Conservation (phyloP, 2,888 invertebrate genomes). For the Cryptocephalus moraei region DNA sequence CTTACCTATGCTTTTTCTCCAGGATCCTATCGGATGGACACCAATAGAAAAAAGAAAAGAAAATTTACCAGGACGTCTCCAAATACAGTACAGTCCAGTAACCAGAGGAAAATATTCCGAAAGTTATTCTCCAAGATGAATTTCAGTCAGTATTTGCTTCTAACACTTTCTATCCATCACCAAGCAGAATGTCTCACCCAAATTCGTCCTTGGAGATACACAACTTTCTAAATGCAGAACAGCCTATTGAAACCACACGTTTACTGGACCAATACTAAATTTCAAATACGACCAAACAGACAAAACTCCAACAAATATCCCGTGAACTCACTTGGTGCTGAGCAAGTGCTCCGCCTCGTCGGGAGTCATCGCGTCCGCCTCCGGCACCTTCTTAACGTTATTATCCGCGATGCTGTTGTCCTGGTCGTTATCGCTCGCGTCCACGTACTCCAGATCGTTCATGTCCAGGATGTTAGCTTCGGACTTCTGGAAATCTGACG, state of each 20-base stretch:
- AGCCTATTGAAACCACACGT: too few species aligned
- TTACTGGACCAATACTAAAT: too few species aligned
- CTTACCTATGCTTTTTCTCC: conserved; percentile 80
- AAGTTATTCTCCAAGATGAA: too few species aligned
- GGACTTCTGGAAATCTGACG: conserved; percentile 31
- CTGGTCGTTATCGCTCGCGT: conserved; percentile 44
- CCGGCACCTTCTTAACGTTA: conserved; percentile 33
- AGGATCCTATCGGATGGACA: conserved; percentile 57
- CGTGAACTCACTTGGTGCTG: conserved; percentile 61
- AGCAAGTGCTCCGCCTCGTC: conserved; percentile 81
- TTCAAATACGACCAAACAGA: not conserved
- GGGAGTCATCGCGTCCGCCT: conserved; percentile 62
- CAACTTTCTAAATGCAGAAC: too few species aligned
- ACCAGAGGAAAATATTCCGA: too few species aligned
- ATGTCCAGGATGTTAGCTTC: conserved; percentile 46
- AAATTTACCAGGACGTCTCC: too few species aligned
- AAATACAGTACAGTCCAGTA: too few species aligned
- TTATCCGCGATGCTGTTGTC: conserved; percentile 21
- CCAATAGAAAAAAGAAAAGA: conserved; percentile 10
- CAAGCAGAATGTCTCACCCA: too few species aligned
- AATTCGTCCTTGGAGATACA: too few species aligned
- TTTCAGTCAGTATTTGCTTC: too few species aligned
- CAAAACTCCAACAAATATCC: not conserved
- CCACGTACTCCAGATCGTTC: conserved; percentile 47
- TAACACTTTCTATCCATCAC: too few species aligned